Conservation (phyloP, 2,888 invertebrate species). For the Andrena bicolor region DNA sequence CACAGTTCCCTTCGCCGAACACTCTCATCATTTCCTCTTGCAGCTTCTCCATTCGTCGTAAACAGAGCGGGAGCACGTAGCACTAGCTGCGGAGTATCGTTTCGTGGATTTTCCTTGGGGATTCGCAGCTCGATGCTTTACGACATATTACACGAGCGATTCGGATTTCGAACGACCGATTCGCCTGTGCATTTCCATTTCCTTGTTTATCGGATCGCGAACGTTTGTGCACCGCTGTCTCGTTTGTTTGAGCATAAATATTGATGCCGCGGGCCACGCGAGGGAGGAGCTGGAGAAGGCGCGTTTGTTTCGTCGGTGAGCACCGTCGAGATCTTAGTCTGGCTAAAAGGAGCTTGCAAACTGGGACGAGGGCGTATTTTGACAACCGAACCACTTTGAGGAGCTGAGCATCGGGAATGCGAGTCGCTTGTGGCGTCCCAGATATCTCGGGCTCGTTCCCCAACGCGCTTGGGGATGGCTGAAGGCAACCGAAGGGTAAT, state of each 20-base stretch:
- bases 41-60: not conserved
- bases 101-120: slow-evolving; percentile 27
- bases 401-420: slow-evolving; percentile 14
- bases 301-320: slow-evolving; percentile 61
- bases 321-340: slow-evolving; percentile 33
- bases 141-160: slow-evolving; percentile 13
- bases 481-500: not conserved
- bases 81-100: slow-evolving; percentile 1
- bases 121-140: slow-evolving; percentile 8
- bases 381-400: not conserved
- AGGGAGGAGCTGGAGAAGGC: slow-evolving; percentile 34
- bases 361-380: slow-evolving; percentile 20
- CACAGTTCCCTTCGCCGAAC: not conserved
- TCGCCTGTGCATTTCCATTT: slow-evolving; percentile 62
- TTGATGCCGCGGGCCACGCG: slow-evolving; percentile 62
- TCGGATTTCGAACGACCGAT: slow-evolving; percentile 5
- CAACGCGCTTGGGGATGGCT: not conserved
- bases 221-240: slow-evolving; percentile 50
- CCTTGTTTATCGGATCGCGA: slow-evolving; percentile 60
- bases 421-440: not conserved
- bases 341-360: slow-evolving; percentile 11
- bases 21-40: not conserved
- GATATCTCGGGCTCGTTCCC: too few species aligned
- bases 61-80: not conserved
- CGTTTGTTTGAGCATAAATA: slow-evolving; percentile 73